Conservation (phyloP, 2,888 invertebrate genomes). For the Emmelina monodactyla region DNA sequence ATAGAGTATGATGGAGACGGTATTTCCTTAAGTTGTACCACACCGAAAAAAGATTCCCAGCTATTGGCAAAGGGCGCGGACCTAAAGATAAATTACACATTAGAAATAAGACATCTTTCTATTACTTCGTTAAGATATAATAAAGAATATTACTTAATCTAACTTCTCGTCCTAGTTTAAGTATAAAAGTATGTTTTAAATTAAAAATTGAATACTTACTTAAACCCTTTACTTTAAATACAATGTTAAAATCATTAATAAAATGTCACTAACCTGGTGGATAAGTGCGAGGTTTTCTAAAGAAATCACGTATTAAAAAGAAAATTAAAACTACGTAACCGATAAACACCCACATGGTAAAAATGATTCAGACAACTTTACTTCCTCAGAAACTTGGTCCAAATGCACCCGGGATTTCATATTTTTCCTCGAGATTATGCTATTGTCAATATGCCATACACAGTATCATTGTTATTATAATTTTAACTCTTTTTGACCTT, state of each 20-base stretch:
- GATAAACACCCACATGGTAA: background rate
- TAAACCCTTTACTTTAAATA: no score
- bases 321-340: background rate
- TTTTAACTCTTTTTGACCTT: no score
- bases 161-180: background rate
- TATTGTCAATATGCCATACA: no score
- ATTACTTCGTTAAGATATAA: no score
- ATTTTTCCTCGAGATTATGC: no score
- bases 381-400: no score
- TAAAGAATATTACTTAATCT: background rate
- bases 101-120: no score
- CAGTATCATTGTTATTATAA: no score
- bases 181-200: no score
- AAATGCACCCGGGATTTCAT: no score
- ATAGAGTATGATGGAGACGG: constrained; percentile 64
- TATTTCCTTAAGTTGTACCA: constrained; percentile 28
- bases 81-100: constrained; percentile 41
- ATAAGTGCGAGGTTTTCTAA: constrained; percentile 16
- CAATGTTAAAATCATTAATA: no score
- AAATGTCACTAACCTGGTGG: constrained; percentile 24
- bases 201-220: no score
- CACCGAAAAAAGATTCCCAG: constrained; percentile 43
- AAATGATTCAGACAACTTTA: constrained; percentile 7
- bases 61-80: constrained; percentile 34
- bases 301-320: background rate